Evolutionary conservation across 2,797 vertebrate genomes (phyloP).

Genomic region (Bucorvus abyssinicus): DNA sequence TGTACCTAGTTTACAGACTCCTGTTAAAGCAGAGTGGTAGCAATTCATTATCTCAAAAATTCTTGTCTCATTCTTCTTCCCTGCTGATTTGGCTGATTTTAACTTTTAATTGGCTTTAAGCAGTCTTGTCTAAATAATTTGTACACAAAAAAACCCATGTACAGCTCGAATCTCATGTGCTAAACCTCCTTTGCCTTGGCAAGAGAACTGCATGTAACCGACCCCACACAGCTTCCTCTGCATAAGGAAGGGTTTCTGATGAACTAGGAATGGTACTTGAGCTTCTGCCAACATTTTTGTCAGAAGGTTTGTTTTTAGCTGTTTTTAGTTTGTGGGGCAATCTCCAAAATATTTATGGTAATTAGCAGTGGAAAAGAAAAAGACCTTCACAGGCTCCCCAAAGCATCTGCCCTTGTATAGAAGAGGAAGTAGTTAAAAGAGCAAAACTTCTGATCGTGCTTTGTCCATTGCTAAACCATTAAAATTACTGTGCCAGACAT

Average conservation of each 20-base stretch:
- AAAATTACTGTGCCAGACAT: background rate
- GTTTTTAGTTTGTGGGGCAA: background rate
- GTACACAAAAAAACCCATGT: background rate
- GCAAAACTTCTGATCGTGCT: background rate
- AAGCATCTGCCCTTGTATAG: background rate
- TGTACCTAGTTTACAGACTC: background rate
- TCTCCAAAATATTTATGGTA: slow-evolving; percentile 27
- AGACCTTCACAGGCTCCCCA: background rate
- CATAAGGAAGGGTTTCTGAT: background rate
- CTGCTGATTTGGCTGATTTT: background rate
- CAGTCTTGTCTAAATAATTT: background rate
- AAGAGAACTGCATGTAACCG: background rate
- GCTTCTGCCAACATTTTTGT: slow-evolving; percentile 33
- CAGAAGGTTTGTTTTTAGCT: slow-evolving; percentile 29
- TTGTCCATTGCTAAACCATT: slow-evolving; percentile 6
- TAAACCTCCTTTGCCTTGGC: background rate
- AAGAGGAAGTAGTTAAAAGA: slow-evolving; percentile 18
- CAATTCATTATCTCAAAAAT: background rate
- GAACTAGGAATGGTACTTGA: background rate
- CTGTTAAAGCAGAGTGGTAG: background rate
- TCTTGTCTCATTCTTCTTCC: background rate
- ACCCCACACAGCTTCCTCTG: background rate
- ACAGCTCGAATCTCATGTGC: rapidly evolving
- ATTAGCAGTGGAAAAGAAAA: slow-evolving; percentile 26
- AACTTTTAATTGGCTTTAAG: background rate